A percentile compares a stretch with the other conserved stretches of the same genome.
phyloP scores from a whole-genome alignment of 2,888 invertebrate species.

The Tigriopus californicus region DNA sequence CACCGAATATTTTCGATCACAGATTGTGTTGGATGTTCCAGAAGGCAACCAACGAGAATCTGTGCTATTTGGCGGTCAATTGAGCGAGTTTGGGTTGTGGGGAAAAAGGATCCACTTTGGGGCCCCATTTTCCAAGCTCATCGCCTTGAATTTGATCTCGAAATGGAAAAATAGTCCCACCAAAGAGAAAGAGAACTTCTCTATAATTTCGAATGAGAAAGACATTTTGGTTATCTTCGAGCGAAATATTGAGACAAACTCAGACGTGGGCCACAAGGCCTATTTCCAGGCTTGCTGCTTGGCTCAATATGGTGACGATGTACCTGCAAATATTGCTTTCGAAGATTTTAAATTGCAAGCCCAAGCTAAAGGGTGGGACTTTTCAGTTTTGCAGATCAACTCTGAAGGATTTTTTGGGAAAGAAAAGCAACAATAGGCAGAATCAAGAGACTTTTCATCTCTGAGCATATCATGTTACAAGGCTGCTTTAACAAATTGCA shows the following conservation, averaged over 20 bases:
- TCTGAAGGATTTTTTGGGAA: not conserved
- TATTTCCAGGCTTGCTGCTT: not conserved
- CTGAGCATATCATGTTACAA: too few relatives aligned
- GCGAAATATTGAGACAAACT: not conserved
- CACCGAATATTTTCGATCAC: not conserved
- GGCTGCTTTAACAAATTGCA: too few relatives aligned
- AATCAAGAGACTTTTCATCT: not conserved
- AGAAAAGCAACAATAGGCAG: not conserved
- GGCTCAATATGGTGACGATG: not conserved
- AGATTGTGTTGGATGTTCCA: not conserved
- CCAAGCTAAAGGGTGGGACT: not conserved
- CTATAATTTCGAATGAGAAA: not conserved
- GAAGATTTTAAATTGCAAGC: not conserved
- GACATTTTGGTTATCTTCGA: not conserved
- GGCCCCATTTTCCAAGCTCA: not conserved
- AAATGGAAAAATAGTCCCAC: too few relatives aligned
- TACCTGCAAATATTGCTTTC: not conserved
- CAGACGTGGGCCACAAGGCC: too few relatives aligned
- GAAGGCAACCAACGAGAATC: not conserved
- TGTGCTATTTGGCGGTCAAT: not conserved
- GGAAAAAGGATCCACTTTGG: not conserved
- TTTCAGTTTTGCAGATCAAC: not conserved
- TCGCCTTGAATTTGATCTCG: too few relatives aligned
- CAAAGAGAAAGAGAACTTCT: not conserved
- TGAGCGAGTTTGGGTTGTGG: not conserved